Base-by-base conservation (phyloP, 2,113 vertebrate species). In the Mirounga angustirostris region DNA sequence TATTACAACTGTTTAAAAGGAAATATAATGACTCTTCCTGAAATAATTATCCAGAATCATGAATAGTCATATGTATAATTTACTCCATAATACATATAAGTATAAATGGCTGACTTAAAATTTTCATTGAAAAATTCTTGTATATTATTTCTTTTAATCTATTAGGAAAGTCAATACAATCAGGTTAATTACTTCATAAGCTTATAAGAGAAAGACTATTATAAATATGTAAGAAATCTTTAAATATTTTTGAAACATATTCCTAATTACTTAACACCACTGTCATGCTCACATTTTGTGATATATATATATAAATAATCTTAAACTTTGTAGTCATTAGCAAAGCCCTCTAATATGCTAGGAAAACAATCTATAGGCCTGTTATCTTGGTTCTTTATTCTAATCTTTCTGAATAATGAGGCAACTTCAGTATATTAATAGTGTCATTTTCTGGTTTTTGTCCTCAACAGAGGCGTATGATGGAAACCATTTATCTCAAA, bases 381-480 rank as follows among this genome's bases (percentile, higher is more conserved):
- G 76, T 95, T 97, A 96, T 93, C 95, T 95, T 46, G 43, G 6
- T 86, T 91, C 97, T 93, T 97, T 97, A 97, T 96, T 98, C 90
- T 98, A 97, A 98, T 98, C 97, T 97, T 95, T 40, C 90, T 97
- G 92, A 98, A 98, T 98, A 98, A 98, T 95, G 97, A 97, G 93
- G 79, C 10, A 13, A 97, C 40, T 91, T 95, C 36, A 79, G 80
- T 87, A 85, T 97, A 98, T 97, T 97, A 98, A 97, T 98, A 79
- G 95, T 98, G 95, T 98, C 97, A 98, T 97, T 98, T 98, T 97
- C 95, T 98, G 90, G 92, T 92, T 97, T 98, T 98, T 98, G 95
- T 98, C 90, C 95, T 97, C 65, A 97, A 92, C 97, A 97, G 97
- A 97, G 61, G 90, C 90, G 76, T 95, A 92, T 94, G 97, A 98